Evolutionary conservation across 2,888 invertebrate genomes (phyloP).

Genomic region (Eurytoma adleriae): DNA sequence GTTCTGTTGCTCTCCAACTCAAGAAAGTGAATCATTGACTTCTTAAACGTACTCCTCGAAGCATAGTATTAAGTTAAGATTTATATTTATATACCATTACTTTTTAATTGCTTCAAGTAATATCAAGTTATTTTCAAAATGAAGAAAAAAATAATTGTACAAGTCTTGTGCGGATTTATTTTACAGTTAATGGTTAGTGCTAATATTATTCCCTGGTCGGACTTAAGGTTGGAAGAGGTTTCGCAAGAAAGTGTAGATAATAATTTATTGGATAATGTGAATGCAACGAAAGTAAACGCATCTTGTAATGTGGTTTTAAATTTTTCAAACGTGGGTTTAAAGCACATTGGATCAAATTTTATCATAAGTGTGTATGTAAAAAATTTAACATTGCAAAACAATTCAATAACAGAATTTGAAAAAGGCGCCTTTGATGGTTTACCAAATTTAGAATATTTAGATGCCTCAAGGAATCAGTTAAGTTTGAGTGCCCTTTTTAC

Average conservation of each 20-base stretch:
- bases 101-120: neutral
- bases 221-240: too few species aligned
- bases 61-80: too few species aligned
- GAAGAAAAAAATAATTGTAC: neutral
- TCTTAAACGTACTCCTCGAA: too few species aligned
- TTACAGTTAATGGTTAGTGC: neutral
- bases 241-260: neutral
- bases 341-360: slow-evolving; percentile 15
- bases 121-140: neutral
- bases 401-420: slow-evolving; percentile 53
- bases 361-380: slow-evolving; percentile 45
- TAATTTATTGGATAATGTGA: neutral
- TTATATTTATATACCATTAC: too few species aligned
- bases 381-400: slow-evolving; percentile 55
- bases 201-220: neutral
- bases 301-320: slow-evolving; percentile 7
- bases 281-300: neutral
- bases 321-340: slow-evolving; percentile 24
- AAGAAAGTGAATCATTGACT: too few species aligned
- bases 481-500: slow-evolving; percentile 17
- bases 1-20: too few species aligned
- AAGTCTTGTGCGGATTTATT: neutral
- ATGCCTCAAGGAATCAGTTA: slow-evolving; percentile 63
- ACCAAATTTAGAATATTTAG: slow-evolving; percentile 60
- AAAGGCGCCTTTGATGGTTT: slow-evolving; percentile 60